Evolutionary conservation across 2,888 invertebrate species (phyloP), one percentile per base, ranked within the genome.

Genomic region (Hypercompe scribonia): DNA sequence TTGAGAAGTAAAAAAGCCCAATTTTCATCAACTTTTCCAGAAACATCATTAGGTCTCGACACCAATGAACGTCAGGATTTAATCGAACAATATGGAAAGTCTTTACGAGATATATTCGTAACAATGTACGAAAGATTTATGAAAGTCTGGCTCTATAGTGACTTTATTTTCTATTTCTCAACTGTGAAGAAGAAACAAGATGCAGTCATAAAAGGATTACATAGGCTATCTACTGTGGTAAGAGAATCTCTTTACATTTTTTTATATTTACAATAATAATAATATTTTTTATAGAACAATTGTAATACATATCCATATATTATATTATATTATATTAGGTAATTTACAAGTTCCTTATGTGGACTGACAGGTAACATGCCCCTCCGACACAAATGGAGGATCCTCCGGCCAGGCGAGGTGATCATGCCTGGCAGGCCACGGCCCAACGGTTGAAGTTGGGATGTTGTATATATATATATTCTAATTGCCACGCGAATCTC

Each of bases 31-130:
- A 50, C 15, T 42, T n/a, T 80, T 85, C 10, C 74, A 89, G 89
- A 87, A 65, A 88, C 88, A 7, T 86, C 87, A 11, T 68, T 88
- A 18, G 88, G 88, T 2, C 79, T 75, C 11, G 73, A 70, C n/a
- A 78, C 83, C 42, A 81, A 81, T 2, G 83, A 85, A 33, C 81
- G 87, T 54, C 81, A 75, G 10, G 79, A 82, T 0, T 61, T 86
- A 8, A 82, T 83, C 33, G 78, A 79, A 24, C 75, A 83, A 64
- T 89, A 88, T 72, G 78, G 83, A 24, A 69, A 78, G 21, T 85
- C 87, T 5, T 73, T 81, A 1, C 81, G 82, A 39, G 72, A 81
- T 61, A 84, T 88, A 33, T 80, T 85, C 31, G 78, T 81, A 34
- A 71, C 83, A 0, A 67, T 86, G n/a, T 81, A 81, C 18, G 80